Base-by-base conservation (phyloP, 2,888 invertebrate species). In the Drosophila monieri region DNA sequence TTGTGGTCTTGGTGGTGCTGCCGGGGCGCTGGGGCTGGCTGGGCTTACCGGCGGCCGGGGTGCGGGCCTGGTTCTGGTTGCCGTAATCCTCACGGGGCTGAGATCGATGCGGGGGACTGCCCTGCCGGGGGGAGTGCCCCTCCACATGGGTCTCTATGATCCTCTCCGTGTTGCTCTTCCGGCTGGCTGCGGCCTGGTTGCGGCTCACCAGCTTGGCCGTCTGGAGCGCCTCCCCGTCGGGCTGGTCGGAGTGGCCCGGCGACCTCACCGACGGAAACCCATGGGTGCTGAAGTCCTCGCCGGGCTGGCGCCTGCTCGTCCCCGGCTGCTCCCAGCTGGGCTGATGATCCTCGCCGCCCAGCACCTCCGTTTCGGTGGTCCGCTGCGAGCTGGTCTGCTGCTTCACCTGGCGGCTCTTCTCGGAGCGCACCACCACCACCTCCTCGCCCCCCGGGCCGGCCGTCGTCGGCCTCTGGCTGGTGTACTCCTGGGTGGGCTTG, bases 181-280 rank as follows among this genome's bases (percentile, higher is more conserved):
- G 62, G 10, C 51, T 74, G 46, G 74, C 67, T 12, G 52, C 67
- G n/a, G 52, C 60, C 14, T 60, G 69, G 41, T 68, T 61, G 27
- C 52, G 61, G 23, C 49, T 60, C 21, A 76, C 73, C 30, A 53
- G 44, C 27, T 47, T 76, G 41, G 46, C 53, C 37, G 9, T 27
- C 10, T 61, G 56, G 5, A 74, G 25, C 10, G 66, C 58, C 48
- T 85, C 83, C 5, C 70, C 83, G 25, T 88, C 77, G 35, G 73
- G 69, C 54, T 66, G 88, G 69, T 80, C 85, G 0, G 70, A n/a
- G 0, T 64, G 54, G 6, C 18, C 41, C 2, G 39, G 12, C 1
- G 61, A 48, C 46, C 87, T 83, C n/a, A 74, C 81, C 10, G 88
- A 88, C 1, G 89, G 89, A 52, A 85, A 89, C 0, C 89, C 89